phyloP scores from a whole-genome alignment of 1,140 invertebrate genomes.

The Achroia grisella region DNA sequence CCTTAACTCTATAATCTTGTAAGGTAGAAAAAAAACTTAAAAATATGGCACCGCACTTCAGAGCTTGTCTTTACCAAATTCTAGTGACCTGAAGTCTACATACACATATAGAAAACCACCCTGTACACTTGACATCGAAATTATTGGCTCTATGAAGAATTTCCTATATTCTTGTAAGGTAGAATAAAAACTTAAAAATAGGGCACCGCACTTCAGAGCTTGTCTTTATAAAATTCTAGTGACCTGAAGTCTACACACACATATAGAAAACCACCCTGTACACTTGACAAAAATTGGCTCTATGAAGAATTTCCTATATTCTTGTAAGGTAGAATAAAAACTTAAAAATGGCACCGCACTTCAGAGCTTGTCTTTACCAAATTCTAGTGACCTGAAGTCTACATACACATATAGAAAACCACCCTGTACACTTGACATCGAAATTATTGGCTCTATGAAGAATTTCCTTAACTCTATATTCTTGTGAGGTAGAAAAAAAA shows the following conservation, averaged over 20 bases:
- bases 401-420: conserved; percentile 5
- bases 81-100: conserved; percentile 12
- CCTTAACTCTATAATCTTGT: too few species aligned
- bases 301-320: too few species aligned
- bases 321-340: conserved; percentile 1
- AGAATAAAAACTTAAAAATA: too few species aligned
- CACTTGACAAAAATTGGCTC: too few species aligned
- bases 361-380: conserved; percentile 10
- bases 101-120: conserved; percentile 4
- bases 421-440: too few species aligned
- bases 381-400: conserved; percentile 11
- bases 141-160: too few species aligned
- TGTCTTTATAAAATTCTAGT: conserved; percentile 13
- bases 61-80: conserved; percentile 11
- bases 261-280: conserved; percentile 5
- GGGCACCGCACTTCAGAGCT: too few species aligned
- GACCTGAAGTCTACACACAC: conserved; percentile 8
- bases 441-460: too few species aligned
- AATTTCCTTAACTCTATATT: too few species aligned
- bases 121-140: too few species aligned
- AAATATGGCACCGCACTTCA: conserved; percentile 9
- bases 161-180: too few species aligned
- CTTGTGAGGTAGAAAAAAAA: conserved; percentile 1
- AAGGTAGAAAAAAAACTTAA: conserved; percentile 2
- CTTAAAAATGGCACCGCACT: conserved; percentile 6